These are phyloP conservation scores for Pangasius sanitwongsei DNA, from an alignment of 2,797 vertebrate genomes.

Conservation along the genomic window DNA sequence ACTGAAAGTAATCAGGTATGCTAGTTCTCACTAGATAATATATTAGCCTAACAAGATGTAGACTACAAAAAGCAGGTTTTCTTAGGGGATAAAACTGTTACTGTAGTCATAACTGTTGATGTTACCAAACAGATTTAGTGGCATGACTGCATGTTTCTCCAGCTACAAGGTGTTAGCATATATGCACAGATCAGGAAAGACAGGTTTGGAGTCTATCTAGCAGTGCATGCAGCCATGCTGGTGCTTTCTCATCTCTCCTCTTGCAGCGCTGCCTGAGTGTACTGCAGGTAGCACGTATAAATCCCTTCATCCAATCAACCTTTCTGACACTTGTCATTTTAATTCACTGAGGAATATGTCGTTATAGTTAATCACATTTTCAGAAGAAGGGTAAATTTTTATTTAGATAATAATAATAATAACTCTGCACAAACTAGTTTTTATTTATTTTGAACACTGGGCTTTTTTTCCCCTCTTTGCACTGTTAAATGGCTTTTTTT, in stretches of 20 bases:
- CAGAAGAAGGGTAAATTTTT: neutral
- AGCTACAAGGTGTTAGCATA: neutral
- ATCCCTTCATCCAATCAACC: neutral
- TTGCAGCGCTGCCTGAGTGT: neutral
- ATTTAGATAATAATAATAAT: neutral
- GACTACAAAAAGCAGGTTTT: neutral
- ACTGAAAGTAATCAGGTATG: neutral
- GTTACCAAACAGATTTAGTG: neutral
- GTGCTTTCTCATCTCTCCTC: neutral
- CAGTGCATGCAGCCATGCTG: neutral
- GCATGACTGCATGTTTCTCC: neutral
- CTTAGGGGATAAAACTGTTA: neutral
- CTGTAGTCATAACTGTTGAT: neutral
- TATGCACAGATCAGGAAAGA: neutral
- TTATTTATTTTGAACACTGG: neutral
- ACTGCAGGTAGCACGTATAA: neutral
- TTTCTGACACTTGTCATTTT: neutral
- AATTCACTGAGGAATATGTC: neutral
- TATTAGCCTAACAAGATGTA: neutral
- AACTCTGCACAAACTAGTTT: too few species aligned
- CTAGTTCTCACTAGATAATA: neutral
- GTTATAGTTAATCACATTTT: neutral
- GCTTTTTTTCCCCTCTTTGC: too few species aligned
- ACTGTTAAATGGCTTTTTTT: neutral
- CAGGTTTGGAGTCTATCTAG: neutral